These are phyloP conservation scores for Tinamus guttatus DNA, from an alignment of 2,113 vertebrate species.

Conservation along the genomic window DNA sequence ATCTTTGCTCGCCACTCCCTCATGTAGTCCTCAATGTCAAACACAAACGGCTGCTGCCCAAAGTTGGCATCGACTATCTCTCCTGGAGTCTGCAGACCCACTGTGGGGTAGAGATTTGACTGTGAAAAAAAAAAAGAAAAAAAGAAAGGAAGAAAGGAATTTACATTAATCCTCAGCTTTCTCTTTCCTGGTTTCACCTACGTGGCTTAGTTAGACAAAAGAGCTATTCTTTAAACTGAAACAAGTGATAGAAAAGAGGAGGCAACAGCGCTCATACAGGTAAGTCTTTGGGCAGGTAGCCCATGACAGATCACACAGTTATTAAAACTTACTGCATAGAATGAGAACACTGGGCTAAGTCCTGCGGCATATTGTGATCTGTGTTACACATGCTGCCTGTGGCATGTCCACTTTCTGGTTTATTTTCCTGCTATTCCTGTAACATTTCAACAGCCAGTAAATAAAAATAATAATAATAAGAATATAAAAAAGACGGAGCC, in stretches of 20 bases:
- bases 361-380: rapidly evolving
- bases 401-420: not conserved
- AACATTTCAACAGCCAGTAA: not conserved
- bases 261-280: not conserved
- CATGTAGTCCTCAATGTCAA: conserved; percentile 99
- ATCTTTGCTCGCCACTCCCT: conserved; percentile 97
- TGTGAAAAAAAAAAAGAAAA: conserved; percentile 77
- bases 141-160: conserved; percentile 66
- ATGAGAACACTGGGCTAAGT: not conserved
- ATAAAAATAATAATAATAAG: not conserved
- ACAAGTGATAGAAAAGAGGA: not conserved
- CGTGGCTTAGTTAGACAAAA: rapidly evolving
- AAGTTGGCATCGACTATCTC: conserved; percentile 99
- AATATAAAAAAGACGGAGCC: not conserved
- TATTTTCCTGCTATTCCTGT: not conserved
- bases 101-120: conserved; percentile 97
- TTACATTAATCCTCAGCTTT: conserved; percentile 13
- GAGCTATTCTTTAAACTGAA: not conserved
- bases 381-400: not conserved
- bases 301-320: not conserved
- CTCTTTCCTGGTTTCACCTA: not conserved
- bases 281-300: not conserved
- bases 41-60: conserved; percentile 97
- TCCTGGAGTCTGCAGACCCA: conserved; percentile 97
- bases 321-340: not conserved